phyloP scores from a whole-genome alignment of 1,140 invertebrate species.

The Lucilia cuprina region DNA sequence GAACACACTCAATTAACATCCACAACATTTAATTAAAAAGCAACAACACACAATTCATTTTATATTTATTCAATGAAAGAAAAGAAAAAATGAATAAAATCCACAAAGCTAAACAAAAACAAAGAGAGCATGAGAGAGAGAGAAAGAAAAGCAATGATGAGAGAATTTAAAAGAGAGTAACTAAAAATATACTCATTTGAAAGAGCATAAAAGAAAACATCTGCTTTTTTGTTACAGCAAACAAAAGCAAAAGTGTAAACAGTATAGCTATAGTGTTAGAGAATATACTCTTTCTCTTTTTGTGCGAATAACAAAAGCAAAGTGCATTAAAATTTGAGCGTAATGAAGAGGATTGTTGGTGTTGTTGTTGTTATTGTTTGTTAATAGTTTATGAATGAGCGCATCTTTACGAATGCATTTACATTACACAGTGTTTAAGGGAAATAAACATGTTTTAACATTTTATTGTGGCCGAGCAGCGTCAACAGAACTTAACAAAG shows the following conservation, averaged over 20 bases:
- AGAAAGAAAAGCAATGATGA: background rate
- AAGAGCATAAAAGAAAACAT: background rate
- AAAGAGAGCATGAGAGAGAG: background rate
- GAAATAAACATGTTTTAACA: slow-evolving; percentile 28
- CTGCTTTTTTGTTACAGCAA: background rate
- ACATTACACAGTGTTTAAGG: background rate
- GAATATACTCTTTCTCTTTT: background rate
- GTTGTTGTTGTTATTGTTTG: no score
- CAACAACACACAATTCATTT: slow-evolving; percentile 7
- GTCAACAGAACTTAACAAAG: slow-evolving; percentile 33
- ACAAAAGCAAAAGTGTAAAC: background rate
- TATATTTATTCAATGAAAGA: background rate
- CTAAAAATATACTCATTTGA: background rate
- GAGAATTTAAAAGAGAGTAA: background rate
- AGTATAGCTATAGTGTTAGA: background rate
- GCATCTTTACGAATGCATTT: slow-evolving; percentile 16
- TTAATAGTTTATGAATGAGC: slow-evolving; percentile 25
- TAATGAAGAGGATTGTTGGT: background rate
- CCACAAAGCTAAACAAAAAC: background rate
- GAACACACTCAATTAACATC: background rate
- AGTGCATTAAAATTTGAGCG: slow-evolving; percentile 6
- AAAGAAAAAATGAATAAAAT: background rate
- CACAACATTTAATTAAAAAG: background rate
- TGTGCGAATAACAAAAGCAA: background rate
- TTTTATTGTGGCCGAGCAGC: slow-evolving; percentile 36